Conservation (phyloP, 1,140 invertebrate genomes). For the Pinna nobilis region DNA sequence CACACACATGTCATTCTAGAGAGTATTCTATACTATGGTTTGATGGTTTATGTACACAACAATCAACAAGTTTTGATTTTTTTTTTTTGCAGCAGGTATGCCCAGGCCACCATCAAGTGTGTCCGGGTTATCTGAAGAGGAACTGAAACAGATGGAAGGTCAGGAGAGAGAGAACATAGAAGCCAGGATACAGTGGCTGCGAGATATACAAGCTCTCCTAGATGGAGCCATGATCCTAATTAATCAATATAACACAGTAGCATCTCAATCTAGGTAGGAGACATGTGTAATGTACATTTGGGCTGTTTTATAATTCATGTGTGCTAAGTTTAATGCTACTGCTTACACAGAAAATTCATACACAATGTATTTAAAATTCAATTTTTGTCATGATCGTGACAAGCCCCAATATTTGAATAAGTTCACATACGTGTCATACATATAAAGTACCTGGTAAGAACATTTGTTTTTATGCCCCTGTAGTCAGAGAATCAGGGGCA, state of each 20-base stretch:
- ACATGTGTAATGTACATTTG: no score
- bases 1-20: no score
- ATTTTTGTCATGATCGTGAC: no score
- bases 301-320: no score
- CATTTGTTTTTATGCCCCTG: no score
- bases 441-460: no score
- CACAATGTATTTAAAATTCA: not conserved
- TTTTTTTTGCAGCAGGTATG: conserved; percentile 43
- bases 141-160: conserved; percentile 92
- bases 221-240: conserved; percentile 92
- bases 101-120: conserved; percentile 74
- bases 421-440: no score
- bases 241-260: conserved; percentile 86
- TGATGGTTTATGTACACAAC: no score
- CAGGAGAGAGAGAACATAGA: conserved; percentile 90
- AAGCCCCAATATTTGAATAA: no score
- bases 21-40: no score
- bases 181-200: conserved; percentile 88
- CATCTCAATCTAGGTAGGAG: conserved; percentile 62
- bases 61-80: not conserved
- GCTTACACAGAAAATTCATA: not conserved
- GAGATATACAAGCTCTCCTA: conserved; percentile 90
- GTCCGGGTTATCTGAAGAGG: conserved; percentile 85
- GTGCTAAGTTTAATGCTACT: not conserved
- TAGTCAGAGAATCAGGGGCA: no score